Percentiles rank a stretch among this genome's conserved stretches.
Evolutionary conservation across 2,888 invertebrate genomes (phyloP).

Genomic region (Drosophila peninsularis): DNA sequence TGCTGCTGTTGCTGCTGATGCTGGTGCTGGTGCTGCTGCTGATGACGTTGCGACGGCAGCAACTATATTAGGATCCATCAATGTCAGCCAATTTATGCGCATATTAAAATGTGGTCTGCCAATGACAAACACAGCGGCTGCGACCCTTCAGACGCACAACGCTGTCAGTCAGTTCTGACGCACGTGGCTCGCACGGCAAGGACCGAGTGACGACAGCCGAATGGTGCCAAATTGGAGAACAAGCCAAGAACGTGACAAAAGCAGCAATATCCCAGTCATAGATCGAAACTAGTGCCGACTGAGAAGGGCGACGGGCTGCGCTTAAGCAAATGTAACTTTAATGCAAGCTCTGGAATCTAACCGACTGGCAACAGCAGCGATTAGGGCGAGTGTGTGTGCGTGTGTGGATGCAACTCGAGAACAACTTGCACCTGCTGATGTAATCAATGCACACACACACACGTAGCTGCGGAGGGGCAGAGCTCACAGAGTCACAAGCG

Average conservation of each 20-base stretch:
- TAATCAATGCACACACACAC: slow-evolving; percentile 23
- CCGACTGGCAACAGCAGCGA: slow-evolving; percentile 21
- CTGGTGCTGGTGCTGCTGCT: slow-evolving; percentile 29
- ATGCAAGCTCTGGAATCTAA: slow-evolving; percentile 34
- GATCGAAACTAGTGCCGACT: slow-evolving; percentile 16
- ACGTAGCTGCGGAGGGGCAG: not conserved
- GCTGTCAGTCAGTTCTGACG: slow-evolving; percentile 7
- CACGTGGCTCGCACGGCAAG: slow-evolving; percentile 9
- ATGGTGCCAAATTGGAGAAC: slow-evolving; percentile 63
- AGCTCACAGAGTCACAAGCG: not conserved
- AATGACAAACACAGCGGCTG: slow-evolving; percentile 68
- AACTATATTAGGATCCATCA: slow-evolving; percentile 80
- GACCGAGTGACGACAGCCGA: slow-evolving; percentile 31
- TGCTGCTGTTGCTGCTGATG: slow-evolving; percentile 19
- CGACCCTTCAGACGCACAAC: slow-evolving; percentile 32
- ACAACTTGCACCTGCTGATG: slow-evolving; percentile 35
- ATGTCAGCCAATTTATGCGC: slow-evolving; percentile 79
- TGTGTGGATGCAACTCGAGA: slow-evolving; percentile 8
- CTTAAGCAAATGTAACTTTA: slow-evolving; percentile 52
- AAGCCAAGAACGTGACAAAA: slow-evolving; percentile 70
- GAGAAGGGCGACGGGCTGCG: not conserved
- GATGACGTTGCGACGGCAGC: slow-evolving; percentile 45
- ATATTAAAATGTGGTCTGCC: slow-evolving; percentile 78
- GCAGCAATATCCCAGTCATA: slow-evolving; percentile 30
- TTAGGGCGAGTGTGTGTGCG: slow-evolving; percentile 24